Evolutionary conservation across 2,113 vertebrate genomes (phyloP).

Genomic region (Microtus montanus): DNA sequence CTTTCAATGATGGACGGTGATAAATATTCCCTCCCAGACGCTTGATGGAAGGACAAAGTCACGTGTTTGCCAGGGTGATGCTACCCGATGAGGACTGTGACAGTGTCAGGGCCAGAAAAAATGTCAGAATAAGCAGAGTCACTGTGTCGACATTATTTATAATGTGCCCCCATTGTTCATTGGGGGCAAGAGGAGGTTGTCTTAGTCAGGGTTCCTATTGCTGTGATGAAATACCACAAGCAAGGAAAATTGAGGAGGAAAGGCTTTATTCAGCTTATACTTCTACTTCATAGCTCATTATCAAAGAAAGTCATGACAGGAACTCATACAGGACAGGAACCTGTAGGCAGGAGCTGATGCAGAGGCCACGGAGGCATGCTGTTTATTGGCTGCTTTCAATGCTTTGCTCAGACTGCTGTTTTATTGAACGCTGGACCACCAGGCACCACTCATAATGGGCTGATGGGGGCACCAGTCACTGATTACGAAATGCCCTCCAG

Average conservation of each 20-base stretch:
- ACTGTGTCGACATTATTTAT: background rate
- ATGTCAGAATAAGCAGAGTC: background rate
- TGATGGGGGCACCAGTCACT: background rate
- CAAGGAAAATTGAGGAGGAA: background rate
- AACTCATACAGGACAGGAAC: background rate
- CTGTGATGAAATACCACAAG: background rate
- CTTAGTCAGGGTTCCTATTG: background rate
- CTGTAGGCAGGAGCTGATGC: background rate
- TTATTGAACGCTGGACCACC: background rate
- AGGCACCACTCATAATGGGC: background rate
- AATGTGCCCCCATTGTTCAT: too few species aligned
- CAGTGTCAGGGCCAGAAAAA: background rate
- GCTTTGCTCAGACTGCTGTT: background rate
- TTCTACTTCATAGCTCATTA: background rate
- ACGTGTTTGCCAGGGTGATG: background rate
- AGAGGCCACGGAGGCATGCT: background rate
- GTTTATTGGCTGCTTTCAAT: background rate
- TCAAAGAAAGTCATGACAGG: background rate
- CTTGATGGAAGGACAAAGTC: background rate
- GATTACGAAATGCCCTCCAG: background rate
- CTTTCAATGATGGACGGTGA: background rate
- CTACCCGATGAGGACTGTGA: background rate
- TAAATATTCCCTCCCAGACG: background rate
- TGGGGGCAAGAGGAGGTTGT: background rate
- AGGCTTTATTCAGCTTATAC: background rate